Conservation (phyloP, 2,797 vertebrate genomes). For the Molossus alvarezi region DNA sequence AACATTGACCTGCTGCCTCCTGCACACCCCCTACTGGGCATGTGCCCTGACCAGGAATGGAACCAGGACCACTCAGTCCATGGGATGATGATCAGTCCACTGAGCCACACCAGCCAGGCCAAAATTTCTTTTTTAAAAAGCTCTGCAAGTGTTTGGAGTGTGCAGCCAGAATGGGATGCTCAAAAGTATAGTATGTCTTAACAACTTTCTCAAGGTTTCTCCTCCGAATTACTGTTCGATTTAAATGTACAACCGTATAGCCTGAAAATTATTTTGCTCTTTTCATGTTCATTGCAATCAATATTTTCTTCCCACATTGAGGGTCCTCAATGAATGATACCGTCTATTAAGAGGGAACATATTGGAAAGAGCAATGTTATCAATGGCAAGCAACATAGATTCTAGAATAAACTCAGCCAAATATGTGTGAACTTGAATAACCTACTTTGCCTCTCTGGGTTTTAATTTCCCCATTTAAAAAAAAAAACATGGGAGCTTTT, state of each 20-base stretch:
- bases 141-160: neutral
- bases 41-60: too few species aligned
- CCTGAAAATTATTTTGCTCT: neutral
- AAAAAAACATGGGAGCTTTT: too few species aligned
- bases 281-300: slow-evolving; percentile 55
- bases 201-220: slow-evolving; percentile 30
- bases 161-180: neutral
- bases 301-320: slow-evolving; percentile 46
- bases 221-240: slow-evolving; percentile 16
- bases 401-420: slow-evolving; percentile 40
- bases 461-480: neutral
- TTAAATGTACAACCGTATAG: neutral
- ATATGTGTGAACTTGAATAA: slow-evolving; percentile 13
- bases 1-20: too few species aligned
- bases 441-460: neutral
- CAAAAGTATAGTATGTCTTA: neutral
- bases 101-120: too few species aligned
- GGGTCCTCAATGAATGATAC: neutral
- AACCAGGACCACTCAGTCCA: too few species aligned
- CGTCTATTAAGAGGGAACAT: neutral
- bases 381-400: slow-evolving; percentile 26
- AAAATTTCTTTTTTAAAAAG: neutral
- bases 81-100: too few species aligned
- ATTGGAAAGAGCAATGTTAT: slow-evolving; percentile 31
- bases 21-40: too few species aligned